Conservation (phyloP, 2,888 invertebrate species). For the Caenorhabditis zanzibari region DNA sequence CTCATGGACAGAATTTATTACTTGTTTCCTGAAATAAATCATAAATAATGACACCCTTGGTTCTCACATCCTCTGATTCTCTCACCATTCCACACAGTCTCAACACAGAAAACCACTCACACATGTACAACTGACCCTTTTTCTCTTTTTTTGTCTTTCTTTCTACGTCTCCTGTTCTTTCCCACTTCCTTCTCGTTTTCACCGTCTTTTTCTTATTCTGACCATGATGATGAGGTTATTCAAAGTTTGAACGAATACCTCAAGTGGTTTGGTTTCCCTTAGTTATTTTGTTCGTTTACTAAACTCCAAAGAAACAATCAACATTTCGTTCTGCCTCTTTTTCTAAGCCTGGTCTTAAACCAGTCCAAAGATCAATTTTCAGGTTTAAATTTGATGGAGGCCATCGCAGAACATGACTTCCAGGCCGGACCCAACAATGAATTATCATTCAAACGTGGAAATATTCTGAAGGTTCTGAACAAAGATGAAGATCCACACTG, state of each 20-base stretch:
- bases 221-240: slow-evolving; percentile 16
- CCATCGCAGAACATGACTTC: slow-evolving; percentile 99
- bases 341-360: neutral
- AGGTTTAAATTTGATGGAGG: slow-evolving; percentile 90
- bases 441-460: slow-evolving; percentile 96
- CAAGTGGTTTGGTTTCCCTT: neutral
- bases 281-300: neutral
- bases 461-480: slow-evolving; percentile 97
- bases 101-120: slow-evolving; percentile 7
- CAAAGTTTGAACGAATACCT: neutral
- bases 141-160: slow-evolving; percentile 11
- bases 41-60: neutral
- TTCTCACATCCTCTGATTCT: neutral
- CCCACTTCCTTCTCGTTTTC: neutral
- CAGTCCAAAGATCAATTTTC: neutral
- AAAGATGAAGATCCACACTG: slow-evolving; percentile 99
- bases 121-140: slow-evolving; percentile 22
- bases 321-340: neutral
- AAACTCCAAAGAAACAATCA: neutral
- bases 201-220: slow-evolving; percentile 2
- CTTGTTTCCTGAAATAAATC: neutral
- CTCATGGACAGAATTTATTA: neutral
- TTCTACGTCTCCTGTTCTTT: slow-evolving; percentile 12
- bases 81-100: neutral
- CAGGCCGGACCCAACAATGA: slow-evolving; percentile 99